A percentile compares a stretch with the other conserved stretches of the same genome.
These are phyloP conservation scores for Crotalus helleri DNA, from an alignment of 2,113 vertebrate genomes.

Conservation along the genomic window DNA sequence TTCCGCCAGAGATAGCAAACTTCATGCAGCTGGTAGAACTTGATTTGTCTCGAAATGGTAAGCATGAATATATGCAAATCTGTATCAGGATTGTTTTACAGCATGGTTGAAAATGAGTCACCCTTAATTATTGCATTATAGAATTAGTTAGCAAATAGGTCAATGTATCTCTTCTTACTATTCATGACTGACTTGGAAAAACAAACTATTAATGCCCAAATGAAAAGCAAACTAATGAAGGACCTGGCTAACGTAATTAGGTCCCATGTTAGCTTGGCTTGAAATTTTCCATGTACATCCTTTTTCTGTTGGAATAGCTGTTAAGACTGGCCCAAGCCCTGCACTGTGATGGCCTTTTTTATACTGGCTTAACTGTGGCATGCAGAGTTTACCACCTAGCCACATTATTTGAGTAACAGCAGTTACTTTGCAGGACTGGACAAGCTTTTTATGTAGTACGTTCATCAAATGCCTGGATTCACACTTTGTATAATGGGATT, in stretches of 20 bases:
- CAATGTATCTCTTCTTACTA: neutral
- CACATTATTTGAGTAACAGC: neutral
- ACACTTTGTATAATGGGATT: neutral
- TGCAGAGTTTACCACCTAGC: neutral
- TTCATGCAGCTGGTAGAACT: constrained; percentile 97
- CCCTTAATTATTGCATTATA: neutral
- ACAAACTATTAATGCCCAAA: neutral
- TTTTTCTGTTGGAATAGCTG: neutral
- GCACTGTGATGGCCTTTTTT: neutral
- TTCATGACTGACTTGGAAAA: neutral
- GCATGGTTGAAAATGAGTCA: neutral
- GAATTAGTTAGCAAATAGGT: neutral
- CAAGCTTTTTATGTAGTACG: neutral
- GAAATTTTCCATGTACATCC: neutral
- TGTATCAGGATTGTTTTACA: constrained; percentile 7
- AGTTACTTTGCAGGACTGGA: neutral
- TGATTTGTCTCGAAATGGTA: constrained; percentile 95
- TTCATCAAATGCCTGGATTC: neutral
- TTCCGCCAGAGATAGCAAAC: constrained; percentile 95
- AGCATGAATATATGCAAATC: constrained; percentile 34
- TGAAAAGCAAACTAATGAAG: neutral
- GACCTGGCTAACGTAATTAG: neutral
- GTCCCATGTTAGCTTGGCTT: neutral
- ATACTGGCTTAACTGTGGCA: neutral
- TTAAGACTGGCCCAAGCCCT: neutral